Conservation (phyloP, 2,113 vertebrate species). For the Vicugna pacos region DNA sequence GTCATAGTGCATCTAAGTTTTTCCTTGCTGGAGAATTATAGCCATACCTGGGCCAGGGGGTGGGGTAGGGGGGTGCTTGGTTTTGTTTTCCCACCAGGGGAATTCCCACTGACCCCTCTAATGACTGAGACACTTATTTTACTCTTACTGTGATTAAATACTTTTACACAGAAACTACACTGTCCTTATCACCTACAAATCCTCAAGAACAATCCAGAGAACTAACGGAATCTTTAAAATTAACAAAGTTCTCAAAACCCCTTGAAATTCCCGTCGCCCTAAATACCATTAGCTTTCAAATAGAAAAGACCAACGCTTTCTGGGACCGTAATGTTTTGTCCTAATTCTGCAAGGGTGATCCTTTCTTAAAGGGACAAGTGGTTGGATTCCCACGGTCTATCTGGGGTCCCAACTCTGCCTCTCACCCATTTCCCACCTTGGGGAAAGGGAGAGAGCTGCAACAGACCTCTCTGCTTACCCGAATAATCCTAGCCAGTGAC, state of each 20-base stretch:
- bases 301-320: background rate
- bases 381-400: background rate
- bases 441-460: background rate
- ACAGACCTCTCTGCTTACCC: background rate
- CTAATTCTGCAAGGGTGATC: background rate
- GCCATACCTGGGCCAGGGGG: too few species aligned
- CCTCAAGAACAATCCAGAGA: background rate
- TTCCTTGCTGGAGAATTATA: background rate
- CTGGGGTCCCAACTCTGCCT: background rate
- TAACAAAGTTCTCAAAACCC: background rate
- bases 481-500: background rate
- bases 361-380: background rate
- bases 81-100: background rate
- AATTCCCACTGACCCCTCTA: background rate
- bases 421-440: background rate
- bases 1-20: background rate
- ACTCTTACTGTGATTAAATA: background rate
- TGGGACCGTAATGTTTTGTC: background rate
- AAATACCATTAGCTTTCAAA: background rate
- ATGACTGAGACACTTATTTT: background rate
- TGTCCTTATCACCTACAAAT: background rate
- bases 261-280: background rate
- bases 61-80: fast-evolving
- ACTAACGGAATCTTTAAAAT: background rate
- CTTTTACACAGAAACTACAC: background rate